A percentile compares a stretch with the other conserved stretches of the same genome.
Conservation (phyloP, 2,113 vertebrate genomes). For the Manacus vitellinus region DNA sequence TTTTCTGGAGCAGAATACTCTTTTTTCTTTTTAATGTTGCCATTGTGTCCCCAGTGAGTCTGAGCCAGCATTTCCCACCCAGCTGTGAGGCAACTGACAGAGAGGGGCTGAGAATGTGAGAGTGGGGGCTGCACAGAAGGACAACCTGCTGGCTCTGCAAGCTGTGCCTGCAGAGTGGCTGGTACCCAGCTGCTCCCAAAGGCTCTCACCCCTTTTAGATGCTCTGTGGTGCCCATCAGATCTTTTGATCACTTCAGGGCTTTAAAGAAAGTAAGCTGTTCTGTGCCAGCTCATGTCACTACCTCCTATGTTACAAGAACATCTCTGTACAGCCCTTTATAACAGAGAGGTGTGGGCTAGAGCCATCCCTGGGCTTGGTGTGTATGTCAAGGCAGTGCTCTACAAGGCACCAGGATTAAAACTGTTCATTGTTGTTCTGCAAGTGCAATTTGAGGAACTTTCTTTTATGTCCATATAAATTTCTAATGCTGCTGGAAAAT, state of each 20-base stretch:
- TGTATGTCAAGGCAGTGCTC: not conserved
- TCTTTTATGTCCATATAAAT: not conserved
- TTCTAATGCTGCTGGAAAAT: not conserved
- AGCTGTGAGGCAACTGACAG: not conserved
- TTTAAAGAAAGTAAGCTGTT: not conserved
- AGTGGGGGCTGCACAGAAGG: not conserved
- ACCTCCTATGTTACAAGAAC: not conserved
- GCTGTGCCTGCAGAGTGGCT: not conserved
- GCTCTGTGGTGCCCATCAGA: not conserved
- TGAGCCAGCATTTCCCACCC: not conserved
- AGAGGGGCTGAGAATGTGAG: not conserved
- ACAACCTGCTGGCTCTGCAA: not conserved
- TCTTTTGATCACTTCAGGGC: not conserved
- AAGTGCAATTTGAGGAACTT: not conserved
- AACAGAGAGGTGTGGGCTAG: not conserved
- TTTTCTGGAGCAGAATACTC: not conserved
- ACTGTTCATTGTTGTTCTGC: not conserved
- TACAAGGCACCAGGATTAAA: not conserved
- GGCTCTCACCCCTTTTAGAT: not conserved
- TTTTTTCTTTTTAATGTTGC: slow-evolving; percentile 3
- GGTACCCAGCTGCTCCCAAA: not conserved
- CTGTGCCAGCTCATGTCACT: not conserved
- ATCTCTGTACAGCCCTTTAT: not conserved
- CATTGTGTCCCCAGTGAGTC: not conserved
- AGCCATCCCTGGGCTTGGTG: not conserved